These are phyloP conservation scores for Acrocephalus scirpaceus DNA, from an alignment of 2,797 vertebrate genomes.

Conservation along the genomic window DNA sequence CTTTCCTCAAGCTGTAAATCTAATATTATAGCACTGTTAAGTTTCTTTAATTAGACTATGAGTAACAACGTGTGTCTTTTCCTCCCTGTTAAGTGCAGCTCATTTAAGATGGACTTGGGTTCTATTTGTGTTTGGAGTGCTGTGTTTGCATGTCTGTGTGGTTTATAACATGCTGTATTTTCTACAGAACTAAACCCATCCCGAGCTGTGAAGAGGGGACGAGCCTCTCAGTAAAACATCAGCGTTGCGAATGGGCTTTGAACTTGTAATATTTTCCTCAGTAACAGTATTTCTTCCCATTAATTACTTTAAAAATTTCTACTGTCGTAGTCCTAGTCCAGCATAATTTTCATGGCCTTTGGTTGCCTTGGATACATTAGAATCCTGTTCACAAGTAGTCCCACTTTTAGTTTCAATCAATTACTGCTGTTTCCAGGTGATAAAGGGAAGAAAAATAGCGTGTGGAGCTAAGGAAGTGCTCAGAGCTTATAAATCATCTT, in stretches of 20 bases:
- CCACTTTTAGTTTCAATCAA: background rate
- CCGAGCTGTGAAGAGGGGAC: background rate
- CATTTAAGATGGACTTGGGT: background rate
- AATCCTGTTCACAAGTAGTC: background rate
- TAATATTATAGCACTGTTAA: background rate
- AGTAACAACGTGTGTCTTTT: background rate
- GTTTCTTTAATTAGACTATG: slow-evolving; percentile 24
- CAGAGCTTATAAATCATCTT: background rate
- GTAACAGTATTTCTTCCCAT: background rate
- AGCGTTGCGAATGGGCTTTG: background rate
- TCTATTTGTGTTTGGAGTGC: background rate
- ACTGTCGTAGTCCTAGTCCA: background rate
- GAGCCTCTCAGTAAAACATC: background rate
- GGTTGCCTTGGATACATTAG: background rate
- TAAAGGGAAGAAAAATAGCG: background rate
- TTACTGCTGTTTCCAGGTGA: background rate
- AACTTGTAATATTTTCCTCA: background rate
- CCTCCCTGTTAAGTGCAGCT: background rate
- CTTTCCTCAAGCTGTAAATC: background rate
- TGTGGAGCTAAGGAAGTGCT: background rate
- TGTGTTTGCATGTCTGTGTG: background rate
- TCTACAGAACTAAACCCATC: background rate
- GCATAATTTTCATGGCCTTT: background rate
- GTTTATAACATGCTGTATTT: background rate
- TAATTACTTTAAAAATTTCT: background rate